Conservation (phyloP, 2,888 invertebrate genomes). For the Trichacis sp. region DNA sequence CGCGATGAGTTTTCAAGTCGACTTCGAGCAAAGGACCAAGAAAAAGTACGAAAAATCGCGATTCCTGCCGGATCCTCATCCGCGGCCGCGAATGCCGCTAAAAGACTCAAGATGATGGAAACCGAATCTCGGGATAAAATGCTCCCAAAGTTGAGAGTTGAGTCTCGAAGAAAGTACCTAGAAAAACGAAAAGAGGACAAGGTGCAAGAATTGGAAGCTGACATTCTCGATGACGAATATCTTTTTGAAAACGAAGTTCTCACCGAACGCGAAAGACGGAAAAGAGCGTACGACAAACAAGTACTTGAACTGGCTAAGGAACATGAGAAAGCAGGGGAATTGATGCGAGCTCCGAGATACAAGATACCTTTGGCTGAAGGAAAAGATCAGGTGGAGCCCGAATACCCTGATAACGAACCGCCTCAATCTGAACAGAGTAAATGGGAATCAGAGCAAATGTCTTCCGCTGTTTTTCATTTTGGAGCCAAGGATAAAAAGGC, state of each 20-base stretch:
- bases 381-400: slow-evolving; percentile 88
- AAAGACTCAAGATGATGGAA: slow-evolving; percentile 85
- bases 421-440: slow-evolving; percentile 89
- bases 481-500: slow-evolving; percentile 87
- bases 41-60: slow-evolving; percentile 72
- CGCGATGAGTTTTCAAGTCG: slow-evolving; percentile 94
- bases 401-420: slow-evolving; percentile 73
- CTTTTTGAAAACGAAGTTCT: slow-evolving; percentile 91
- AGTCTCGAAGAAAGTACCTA: slow-evolving; percentile 93
- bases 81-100: slow-evolving; percentile 80
- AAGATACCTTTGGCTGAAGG: slow-evolving; percentile 91
- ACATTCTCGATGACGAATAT: slow-evolving; percentile 95
- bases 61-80: slow-evolving; percentile 16
- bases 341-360: slow-evolving; percentile 93
- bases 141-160: slow-evolving; percentile 87
- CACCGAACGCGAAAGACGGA: slow-evolving; percentile 86
- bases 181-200: slow-evolving; percentile 97
- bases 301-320: slow-evolving; percentile 91
- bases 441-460: slow-evolving; percentile 98
- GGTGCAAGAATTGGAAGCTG: slow-evolving; percentile 92
- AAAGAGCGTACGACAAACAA: slow-evolving; percentile 91
- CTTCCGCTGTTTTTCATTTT: slow-evolving; percentile 91
- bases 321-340: slow-evolving; percentile 93
- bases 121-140: slow-evolving; percentile 87
- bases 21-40: slow-evolving; percentile 89